Percentiles rank a stretch among this genome's conserved stretches.
These are phyloP conservation scores for Gobio gobio DNA, from an alignment of 2,113 vertebrate species.

Conservation along the genomic window DNA sequence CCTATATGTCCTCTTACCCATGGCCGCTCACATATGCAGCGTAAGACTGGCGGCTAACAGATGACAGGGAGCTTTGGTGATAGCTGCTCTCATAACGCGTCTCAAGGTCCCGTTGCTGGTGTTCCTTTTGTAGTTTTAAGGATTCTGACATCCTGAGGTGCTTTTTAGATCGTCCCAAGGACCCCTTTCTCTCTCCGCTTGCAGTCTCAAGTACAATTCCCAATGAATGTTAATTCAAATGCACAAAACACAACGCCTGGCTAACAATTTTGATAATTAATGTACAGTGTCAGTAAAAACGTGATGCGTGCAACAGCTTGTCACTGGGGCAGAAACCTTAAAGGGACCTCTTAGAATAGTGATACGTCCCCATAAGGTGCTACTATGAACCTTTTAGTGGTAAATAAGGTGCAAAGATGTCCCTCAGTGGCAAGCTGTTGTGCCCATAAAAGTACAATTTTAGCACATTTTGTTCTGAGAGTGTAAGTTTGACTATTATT, in stretches of 20 bases:
- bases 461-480: neutral
- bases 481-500: neutral
- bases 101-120: constrained; percentile 72
- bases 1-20: constrained; percentile 71
- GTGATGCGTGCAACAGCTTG: too few species aligned
- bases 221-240: constrained; percentile 61
- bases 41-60: constrained; percentile 73
- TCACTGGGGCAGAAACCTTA: neutral
- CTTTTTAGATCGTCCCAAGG: constrained; percentile 59
- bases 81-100: constrained; percentile 82
- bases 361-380: neutral
- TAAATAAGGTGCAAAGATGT: neutral
- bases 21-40: constrained; percentile 65
- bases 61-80: constrained; percentile 83
- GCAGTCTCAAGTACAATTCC: constrained; percentile 62
- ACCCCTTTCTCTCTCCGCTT: constrained; percentile 33
- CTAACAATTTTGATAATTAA: neutral
- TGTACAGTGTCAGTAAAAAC: neutral
- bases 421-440: neutral
- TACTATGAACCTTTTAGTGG: neutral
- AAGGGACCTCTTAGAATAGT: neutral
- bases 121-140: constrained; percentile 83
- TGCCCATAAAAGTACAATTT: neutral
- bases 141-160: constrained; percentile 82
- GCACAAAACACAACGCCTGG: neutral